These are phyloP conservation scores for Athalia cordata DNA, from an alignment of 2,888 invertebrate genomes.

Conservation along the genomic window DNA sequence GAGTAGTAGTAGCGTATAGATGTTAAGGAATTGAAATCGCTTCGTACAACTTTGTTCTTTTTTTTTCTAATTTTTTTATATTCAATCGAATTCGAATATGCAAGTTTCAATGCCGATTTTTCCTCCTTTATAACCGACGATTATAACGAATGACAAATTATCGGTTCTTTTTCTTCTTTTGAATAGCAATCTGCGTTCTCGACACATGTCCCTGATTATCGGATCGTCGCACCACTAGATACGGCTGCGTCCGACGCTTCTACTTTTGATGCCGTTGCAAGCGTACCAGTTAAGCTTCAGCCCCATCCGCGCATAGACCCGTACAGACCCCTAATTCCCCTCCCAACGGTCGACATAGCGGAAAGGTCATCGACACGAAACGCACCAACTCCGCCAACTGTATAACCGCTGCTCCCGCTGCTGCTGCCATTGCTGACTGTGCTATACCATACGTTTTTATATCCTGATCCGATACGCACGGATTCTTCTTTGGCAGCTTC, in stretches of 20 bases:
- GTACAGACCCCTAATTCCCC: conserved; percentile 38
- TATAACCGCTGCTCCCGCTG: conserved; percentile 2
- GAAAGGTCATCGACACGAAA: conserved; percentile 47
- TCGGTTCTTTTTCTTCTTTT: too few relatives aligned
- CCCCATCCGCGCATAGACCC: conserved; percentile 40
- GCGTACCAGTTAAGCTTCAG: conserved; percentile 17
- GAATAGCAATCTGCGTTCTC: too few relatives aligned
- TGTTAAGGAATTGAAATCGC: background rate
- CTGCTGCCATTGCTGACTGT: conserved; percentile 2
- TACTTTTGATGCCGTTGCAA: background rate
- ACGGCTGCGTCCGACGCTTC: background rate
- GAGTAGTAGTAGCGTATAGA: background rate
- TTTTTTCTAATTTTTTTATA: background rate
- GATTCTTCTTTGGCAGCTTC: background rate
- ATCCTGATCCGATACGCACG: background rate
- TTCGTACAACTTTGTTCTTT: background rate
- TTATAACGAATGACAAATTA: too few relatives aligned
- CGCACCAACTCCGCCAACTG: conserved; percentile 43
- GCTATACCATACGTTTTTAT: background rate
- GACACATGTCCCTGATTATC: too few relatives aligned
- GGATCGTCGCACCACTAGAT: conserved; percentile 2
- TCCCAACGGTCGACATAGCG: conserved; percentile 46
- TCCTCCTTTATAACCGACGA: too few relatives aligned
- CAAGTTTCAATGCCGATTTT: too few relatives aligned
- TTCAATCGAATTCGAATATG: background rate